A percentile compares a stretch with the other conserved stretches of the same genome.
These are phyloP conservation scores for Macrotrachela quadricornifera DNA, from an alignment of 1,140 invertebrate species.

Conservation along the genomic window DNA sequence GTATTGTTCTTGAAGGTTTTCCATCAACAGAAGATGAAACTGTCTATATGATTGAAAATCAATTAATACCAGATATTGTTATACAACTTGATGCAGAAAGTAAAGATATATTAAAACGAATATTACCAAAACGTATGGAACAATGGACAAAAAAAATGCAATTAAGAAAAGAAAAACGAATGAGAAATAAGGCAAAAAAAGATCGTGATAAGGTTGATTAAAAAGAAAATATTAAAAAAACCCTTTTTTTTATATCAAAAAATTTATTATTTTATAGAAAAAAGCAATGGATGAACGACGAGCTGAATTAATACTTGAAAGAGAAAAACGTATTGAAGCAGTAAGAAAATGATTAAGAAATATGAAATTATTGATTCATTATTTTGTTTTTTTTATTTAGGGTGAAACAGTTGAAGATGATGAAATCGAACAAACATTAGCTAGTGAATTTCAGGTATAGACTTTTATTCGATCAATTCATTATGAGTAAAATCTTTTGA, in stretches of 20 bases:
- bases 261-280: constrained; percentile 10
- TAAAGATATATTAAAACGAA: constrained; percentile 21
- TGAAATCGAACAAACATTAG: constrained; percentile 24
- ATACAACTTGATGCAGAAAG: constrained; percentile 20
- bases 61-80: constrained; percentile 25
- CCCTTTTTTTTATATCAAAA: background rate
- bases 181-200: constrained; percentile 22
- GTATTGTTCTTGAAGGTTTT: constrained; percentile 30
- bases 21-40: constrained; percentile 25
- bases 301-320: constrained; percentile 15
- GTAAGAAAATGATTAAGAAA: background rate
- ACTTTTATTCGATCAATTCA: too few relatives aligned
- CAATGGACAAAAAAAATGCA: constrained; percentile 18
- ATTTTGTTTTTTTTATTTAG: constrained; percentile 12
- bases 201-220: background rate
- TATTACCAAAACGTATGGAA: constrained; percentile 24
- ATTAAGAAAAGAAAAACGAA: constrained; percentile 18
- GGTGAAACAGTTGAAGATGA: constrained; percentile 20
- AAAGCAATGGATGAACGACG: constrained; percentile 17
- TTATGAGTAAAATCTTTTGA: too few relatives aligned
- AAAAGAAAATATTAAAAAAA: background rate
- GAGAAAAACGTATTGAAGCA: background rate
- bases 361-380: constrained; percentile 12
- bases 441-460: constrained; percentile 28
- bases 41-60: constrained; percentile 21